Evolutionary conservation across 2,797 vertebrate genomes (phyloP).

Genomic region (Sebastes umbrosus): DNA sequence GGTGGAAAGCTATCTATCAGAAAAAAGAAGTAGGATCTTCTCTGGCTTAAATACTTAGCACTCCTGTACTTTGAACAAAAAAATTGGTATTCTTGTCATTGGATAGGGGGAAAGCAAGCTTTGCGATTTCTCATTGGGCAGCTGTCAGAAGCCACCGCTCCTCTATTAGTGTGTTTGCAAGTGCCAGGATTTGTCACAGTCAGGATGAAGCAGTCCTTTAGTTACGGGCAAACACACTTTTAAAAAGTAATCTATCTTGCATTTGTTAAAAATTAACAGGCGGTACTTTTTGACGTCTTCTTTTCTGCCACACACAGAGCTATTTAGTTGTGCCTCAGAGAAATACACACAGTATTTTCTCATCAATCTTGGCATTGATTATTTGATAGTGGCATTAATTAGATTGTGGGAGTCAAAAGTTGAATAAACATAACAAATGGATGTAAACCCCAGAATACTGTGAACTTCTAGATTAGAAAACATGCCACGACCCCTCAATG

Average conservation of each 20-base stretch:
- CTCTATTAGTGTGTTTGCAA: slow-evolving; percentile 70
- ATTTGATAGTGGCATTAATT: slow-evolving; percentile 49
- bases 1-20: slow-evolving; percentile 50
- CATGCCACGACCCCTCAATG: slow-evolving; percentile 47
- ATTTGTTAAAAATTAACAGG: slow-evolving; percentile 44
- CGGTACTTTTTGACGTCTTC: slow-evolving; percentile 6
- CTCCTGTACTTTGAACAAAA: slow-evolving; percentile 70
- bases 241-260: slow-evolving; percentile 40
- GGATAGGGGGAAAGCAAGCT: slow-evolving; percentile 66
- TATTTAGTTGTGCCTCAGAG: slow-evolving; percentile 11
- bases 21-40: slow-evolving; percentile 61
- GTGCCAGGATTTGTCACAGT: slow-evolving; percentile 64
- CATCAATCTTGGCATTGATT: slow-evolving; percentile 47
- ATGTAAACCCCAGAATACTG: slow-evolving; percentile 32
- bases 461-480: slow-evolving; percentile 51
- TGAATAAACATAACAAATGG: slow-evolving; percentile 30
- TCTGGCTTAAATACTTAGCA: slow-evolving; percentile 61
- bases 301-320: slow-evolving; percentile 19
- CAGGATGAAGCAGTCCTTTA: slow-evolving; percentile 61
- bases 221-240: slow-evolving; percentile 46
- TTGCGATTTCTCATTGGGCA: slow-evolving; percentile 79
- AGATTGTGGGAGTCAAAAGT: slow-evolving; percentile 8
- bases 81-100: slow-evolving; percentile 82
- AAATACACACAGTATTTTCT: slow-evolving; percentile 8
- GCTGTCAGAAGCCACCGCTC: slow-evolving; percentile 74